Conservation (phyloP, 1,140 invertebrate species). For the Dendroctonus ponderosae region DNA sequence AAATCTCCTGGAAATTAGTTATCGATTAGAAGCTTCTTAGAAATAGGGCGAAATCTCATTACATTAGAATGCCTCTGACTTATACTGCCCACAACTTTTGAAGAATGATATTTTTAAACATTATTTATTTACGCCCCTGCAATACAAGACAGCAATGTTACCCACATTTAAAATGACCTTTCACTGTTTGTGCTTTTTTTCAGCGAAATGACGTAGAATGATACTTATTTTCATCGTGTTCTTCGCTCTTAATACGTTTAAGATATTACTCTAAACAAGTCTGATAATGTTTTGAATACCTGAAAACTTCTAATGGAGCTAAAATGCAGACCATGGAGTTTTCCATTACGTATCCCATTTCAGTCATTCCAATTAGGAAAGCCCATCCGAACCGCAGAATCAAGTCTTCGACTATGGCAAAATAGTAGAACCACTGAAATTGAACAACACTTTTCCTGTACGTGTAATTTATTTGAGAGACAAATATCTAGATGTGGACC, state of each 20-base stretch:
- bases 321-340: slow-evolving; percentile 89
- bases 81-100: too few relatives aligned
- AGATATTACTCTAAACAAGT: too few relatives aligned
- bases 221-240: not conserved
- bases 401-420: slow-evolving; percentile 78
- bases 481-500: too few relatives aligned
- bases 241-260: too few relatives aligned
- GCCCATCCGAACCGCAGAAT: slow-evolving; percentile 92
- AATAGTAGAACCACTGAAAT: slow-evolving; percentile 49
- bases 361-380: slow-evolving; percentile 80
- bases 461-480: too few relatives aligned
- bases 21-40: not conserved
- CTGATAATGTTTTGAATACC: slow-evolving; percentile 55
- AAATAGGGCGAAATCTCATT: too few relatives aligned
- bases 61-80: too few relatives aligned
- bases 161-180: too few relatives aligned
- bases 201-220: not conserved
- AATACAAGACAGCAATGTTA: too few relatives aligned
- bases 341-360: slow-evolving; percentile 73
- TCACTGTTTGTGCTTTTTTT: not conserved
- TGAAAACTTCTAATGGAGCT: slow-evolving; percentile 91
- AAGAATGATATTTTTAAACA: too few relatives aligned
- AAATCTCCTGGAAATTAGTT: slow-evolving; percentile 71
- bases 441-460: too few relatives aligned
- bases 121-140: too few relatives aligned